Conservation (phyloP, 2,797 vertebrate genomes). For the Cyprinodon diabolis region DNA sequence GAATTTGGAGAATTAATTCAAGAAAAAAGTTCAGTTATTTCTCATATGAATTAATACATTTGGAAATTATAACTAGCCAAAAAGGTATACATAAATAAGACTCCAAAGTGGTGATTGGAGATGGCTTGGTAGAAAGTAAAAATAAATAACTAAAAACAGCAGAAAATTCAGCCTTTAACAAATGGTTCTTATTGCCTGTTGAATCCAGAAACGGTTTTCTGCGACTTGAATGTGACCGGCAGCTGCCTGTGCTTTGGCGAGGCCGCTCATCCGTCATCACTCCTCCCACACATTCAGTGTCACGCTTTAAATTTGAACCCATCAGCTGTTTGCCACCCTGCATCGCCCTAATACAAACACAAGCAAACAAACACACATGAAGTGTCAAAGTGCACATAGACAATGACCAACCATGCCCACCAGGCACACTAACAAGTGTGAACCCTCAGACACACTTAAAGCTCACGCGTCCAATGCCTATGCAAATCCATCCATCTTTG, state of each 20-base stretch:
- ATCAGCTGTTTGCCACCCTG: constrained; percentile 63
- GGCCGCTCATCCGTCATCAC: constrained; percentile 46
- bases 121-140: background rate
- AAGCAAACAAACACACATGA: constrained; percentile 21
- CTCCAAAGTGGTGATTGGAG: background rate
- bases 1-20: background rate
- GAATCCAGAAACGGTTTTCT: constrained; percentile 26
- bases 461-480: constrained; percentile 45
- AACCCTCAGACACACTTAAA: constrained; percentile 34
- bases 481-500: constrained; percentile 22
- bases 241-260: constrained; percentile 58
- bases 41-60: too few relatives aligned
- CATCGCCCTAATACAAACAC: constrained; percentile 28
- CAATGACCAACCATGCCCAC: constrained; percentile 33
- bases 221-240: constrained; percentile 57
- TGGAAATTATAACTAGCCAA: too few relatives aligned
- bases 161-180: background rate
- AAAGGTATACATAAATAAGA: background rate
- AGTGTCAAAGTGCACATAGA: constrained; percentile 10
- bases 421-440: constrained; percentile 15
- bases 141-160: background rate
- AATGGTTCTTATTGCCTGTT: background rate
- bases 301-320: constrained; percentile 59
- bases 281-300: constrained; percentile 60
- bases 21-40: background rate